Conservation (phyloP, 2,113 vertebrate species). For the Callocephalon fimbriatum region DNA sequence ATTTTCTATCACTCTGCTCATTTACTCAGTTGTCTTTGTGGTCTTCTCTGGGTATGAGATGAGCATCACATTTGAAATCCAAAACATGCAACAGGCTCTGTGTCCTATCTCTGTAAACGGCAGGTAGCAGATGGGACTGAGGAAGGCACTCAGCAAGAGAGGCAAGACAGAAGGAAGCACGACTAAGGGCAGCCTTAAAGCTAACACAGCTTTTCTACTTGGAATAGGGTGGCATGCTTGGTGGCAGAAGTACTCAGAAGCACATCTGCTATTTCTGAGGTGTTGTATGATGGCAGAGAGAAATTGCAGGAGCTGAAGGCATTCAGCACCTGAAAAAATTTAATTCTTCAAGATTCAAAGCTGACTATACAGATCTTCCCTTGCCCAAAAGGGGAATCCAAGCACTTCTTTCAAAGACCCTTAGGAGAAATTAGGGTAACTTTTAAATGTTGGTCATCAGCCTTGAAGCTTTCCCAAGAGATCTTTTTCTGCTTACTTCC, state of each 20-base stretch:
- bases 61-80: background rate
- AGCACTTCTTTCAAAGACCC: background rate
- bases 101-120: background rate
- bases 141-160: background rate
- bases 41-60: background rate
- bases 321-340: background rate
- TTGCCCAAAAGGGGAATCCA: background rate
- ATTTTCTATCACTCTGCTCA: background rate
- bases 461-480: background rate
- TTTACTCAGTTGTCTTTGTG: background rate
- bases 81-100: background rate
- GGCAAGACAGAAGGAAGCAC: background rate
- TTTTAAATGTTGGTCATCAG: background rate
- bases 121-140: background rate
- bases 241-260: background rate
- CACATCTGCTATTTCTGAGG: background rate
- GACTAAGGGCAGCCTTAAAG: background rate
- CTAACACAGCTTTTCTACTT: background rate
- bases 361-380: background rate
- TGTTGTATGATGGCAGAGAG: background rate
- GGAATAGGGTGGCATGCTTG: rapidly evolving
- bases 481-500: background rate
- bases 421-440: background rate
- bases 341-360: background rate
- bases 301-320: background rate